Evolutionary conservation across 2,888 invertebrate genomes (phyloP), one percentile per base, ranked within the genome.

Genomic region (Romanomermis culicivorax): DNA sequence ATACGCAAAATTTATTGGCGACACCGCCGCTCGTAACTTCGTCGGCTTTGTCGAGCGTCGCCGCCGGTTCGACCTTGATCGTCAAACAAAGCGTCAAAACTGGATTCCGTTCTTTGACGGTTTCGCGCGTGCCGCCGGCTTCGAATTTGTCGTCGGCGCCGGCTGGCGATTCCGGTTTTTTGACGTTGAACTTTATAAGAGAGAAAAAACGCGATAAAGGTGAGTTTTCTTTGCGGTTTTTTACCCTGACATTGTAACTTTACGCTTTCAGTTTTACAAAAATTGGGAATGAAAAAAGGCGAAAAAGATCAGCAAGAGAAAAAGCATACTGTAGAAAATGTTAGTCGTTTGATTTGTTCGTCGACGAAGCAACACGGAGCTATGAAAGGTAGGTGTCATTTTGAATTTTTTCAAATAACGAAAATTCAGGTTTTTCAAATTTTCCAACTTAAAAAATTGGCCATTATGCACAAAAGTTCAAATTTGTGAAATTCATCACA

Each of bases 131-230:
- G 11, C 47, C 47, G 7, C 17, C 47, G n/a, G 14, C 23, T 7
- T 11, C 47, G 7, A 7, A 20, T 11, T 7, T 45, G 17, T 36
- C 36, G 36, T 36, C 36, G 36, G 36, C 36, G 7, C 7, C 36
- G 36, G 36, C 36, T 7, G 47, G 17, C 17, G 47, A 45, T 45
- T 20, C 47, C 7, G 36, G 36, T 7, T 36, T 17, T 7, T 55
- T 67, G 20, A 59, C 61, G 11, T 57, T 67, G 7, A 59, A 61
- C 1, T 68, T 66, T 56, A 59, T 64, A 29, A 66, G 65, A 58
- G 67, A 68, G 54, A 64, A 65, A 55, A 57, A 62, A 50, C 64
- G 64, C 57, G 67, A 68, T 42, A 68, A 68, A 52, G 45, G 55
- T 57, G 14, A 25, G 51, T 36, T 36, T 36, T 36, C 36, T 36